phyloP scores from a whole-genome alignment of 2,113 vertebrate species.

The Xyliphius kryptos region DNA sequence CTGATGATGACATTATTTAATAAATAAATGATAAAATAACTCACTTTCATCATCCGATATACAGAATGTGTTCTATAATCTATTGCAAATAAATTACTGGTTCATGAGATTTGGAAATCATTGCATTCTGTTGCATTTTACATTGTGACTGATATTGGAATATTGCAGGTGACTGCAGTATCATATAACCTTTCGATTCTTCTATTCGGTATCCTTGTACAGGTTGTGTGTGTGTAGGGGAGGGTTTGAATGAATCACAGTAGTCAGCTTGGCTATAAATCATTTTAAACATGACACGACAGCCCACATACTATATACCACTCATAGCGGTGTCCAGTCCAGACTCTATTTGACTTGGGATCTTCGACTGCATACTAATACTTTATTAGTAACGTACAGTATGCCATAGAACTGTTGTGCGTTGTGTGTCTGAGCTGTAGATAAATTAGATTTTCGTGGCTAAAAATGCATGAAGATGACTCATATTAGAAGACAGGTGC shows the following conservation, averaged over 20 bases:
- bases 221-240: neutral
- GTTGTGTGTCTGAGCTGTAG: neutral
- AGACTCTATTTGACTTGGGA: neutral
- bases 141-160: no score
- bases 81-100: no score
- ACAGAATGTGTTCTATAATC: no score
- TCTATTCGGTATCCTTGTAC: neutral
- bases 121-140: neutral
- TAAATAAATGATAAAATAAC: no score
- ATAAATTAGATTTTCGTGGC: neutral
- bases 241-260: conserved; percentile 2
- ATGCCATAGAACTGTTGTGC: neutral
- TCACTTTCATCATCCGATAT: no score
- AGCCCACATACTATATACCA: conserved; percentile 4
- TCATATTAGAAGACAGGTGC: conserved; percentile 10
- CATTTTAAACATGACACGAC: conserved; percentile 4
- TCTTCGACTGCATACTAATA: neutral
- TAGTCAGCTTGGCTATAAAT: neutral
- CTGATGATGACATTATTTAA: no score
- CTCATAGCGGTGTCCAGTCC: neutral
- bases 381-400: neutral
- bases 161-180: neutral
- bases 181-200: neutral
- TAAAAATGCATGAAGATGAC: conserved; percentile 5
- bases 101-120: no score